Conservation (phyloP, 2,113 vertebrate species). For the Phaethon lepturus region DNA sequence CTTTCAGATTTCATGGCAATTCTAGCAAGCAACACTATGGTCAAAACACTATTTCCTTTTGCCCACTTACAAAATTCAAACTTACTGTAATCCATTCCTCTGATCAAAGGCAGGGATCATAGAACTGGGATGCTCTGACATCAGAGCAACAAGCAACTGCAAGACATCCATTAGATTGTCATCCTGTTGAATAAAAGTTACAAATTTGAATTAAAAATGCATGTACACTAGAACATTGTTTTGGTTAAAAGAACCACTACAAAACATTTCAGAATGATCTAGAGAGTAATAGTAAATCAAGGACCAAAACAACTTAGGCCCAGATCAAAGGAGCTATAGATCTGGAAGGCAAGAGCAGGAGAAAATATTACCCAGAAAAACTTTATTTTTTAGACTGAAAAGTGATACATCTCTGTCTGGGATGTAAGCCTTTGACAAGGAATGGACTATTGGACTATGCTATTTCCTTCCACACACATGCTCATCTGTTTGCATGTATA, state of each 20-base stretch:
- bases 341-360: not conserved
- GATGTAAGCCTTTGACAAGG: not conserved
- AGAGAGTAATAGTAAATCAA: not conserved
- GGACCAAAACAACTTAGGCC: not conserved
- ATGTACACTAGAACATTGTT: not conserved
- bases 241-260: not conserved
- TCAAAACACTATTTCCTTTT: not conserved
- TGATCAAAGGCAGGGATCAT: conserved; percentile 98
- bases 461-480: not conserved
- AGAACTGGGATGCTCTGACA: conserved; percentile 94
- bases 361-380: not conserved
- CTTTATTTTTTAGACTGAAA: not conserved
- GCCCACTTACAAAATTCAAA: conserved; percentile 1
- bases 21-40: not conserved
- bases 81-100: conserved; percentile 94
- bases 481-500: not conserved
- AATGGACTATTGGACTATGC: not conserved
- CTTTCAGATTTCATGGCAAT: not conserved
- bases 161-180: conserved; percentile 98
- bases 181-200: conserved; percentile 81
- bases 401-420: not conserved
- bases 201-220: not conserved
- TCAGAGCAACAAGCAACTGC: conserved; percentile 94
- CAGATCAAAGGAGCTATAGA: not conserved
- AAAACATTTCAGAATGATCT: not conserved